These are phyloP conservation scores for Trinectes maculatus DNA, from an alignment of 2,113 vertebrate genomes.

Conservation along the genomic window DNA sequence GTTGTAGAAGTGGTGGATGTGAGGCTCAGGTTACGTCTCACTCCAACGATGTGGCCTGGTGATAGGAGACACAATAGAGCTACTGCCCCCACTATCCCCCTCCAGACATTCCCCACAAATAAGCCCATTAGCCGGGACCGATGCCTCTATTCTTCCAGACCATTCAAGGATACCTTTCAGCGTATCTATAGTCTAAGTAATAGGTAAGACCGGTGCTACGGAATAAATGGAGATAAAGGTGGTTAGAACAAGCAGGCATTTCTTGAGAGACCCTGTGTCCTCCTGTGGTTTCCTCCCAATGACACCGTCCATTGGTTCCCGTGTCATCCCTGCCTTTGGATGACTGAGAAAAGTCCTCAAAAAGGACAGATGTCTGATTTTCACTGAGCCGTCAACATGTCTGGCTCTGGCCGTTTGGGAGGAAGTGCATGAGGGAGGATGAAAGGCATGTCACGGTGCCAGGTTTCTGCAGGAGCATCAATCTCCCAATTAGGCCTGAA, in stretches of 20 bases:
- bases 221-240: constrained; percentile 35
- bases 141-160: constrained; percentile 54
- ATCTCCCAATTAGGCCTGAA: constrained; percentile 81
- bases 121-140: constrained; percentile 62
- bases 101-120: constrained; percentile 68
- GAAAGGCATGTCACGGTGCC: constrained; percentile 79
- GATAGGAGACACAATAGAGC: constrained; percentile 75
- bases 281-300: constrained; percentile 8
- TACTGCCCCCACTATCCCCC: constrained; percentile 28
- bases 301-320: constrained; percentile 17
- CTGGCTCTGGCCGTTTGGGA: constrained; percentile 67
- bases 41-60: constrained; percentile 67
- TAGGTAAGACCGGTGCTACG: constrained; percentile 1
- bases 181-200: constrained; percentile 32
- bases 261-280: constrained; percentile 17
- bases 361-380: constrained; percentile 68
- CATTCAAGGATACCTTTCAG: constrained; percentile 54
- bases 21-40: constrained; percentile 73
- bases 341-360: constrained; percentile 52
- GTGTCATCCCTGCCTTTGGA: constrained; percentile 43
- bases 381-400: constrained; percentile 76
- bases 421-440: constrained; percentile 72
- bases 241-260: constrained; percentile 21
- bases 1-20: constrained; percentile 73
- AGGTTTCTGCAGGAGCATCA: constrained; percentile 80